Evolutionary conservation across 2,888 invertebrate genomes (phyloP).

Genomic region (Buathra laborator): DNA sequence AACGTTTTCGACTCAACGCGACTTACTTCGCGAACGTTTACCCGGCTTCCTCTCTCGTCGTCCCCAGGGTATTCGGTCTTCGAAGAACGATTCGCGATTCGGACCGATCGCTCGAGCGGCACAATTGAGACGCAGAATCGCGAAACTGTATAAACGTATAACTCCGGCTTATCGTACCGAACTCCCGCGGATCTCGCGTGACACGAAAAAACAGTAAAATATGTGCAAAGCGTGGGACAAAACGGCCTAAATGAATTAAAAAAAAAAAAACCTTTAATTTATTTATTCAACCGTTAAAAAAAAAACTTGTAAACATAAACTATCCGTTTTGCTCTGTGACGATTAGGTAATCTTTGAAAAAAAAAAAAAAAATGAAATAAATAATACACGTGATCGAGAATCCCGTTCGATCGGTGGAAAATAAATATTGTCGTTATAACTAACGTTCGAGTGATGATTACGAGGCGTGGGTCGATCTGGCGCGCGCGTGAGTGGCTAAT

Average conservation of each 20-base stretch:
- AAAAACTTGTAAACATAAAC: not conserved
- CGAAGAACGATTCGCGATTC: conserved; percentile 22
- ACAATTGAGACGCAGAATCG: conserved; percentile 19
- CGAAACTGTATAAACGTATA: not conserved
- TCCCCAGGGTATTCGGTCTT: conserved; percentile 30
- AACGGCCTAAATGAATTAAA: no score
- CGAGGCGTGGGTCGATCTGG: conserved; percentile 30
- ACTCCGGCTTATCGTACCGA: no score
- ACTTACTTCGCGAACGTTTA: conserved; percentile 30
- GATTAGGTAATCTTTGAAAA: not conserved
- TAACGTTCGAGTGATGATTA: not conserved
- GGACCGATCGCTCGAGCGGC: not conserved
- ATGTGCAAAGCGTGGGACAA: not conserved
- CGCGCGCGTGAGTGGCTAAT: conserved; percentile 44
- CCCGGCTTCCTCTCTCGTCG: not conserved
- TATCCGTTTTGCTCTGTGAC: not conserved
- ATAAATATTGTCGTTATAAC: not conserved
- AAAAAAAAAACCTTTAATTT: not conserved
- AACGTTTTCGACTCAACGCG: not conserved
- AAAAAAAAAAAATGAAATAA: not conserved
- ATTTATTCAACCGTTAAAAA: not conserved
- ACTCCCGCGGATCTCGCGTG: no score
- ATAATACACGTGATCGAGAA: not conserved
- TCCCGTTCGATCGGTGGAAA: not conserved
- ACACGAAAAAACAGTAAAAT: not conserved